Evolutionary conservation across 1,140 invertebrate genomes (phyloP).

Genomic region (Meloidogyne hapla): DNA sequence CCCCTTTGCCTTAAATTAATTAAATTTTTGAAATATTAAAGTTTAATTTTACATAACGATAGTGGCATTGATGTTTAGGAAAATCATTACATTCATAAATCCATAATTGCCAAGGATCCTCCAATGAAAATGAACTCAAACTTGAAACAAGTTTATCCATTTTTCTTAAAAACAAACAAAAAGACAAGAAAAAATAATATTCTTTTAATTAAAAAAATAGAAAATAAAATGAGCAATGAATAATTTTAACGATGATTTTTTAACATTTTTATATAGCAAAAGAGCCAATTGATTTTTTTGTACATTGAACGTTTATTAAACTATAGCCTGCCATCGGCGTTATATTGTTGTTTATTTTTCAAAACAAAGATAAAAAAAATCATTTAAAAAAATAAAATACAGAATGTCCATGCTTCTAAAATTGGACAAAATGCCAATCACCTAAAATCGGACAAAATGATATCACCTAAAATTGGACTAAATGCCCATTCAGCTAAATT

Average conservation of each 20-base stretch:
- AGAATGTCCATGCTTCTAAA: too few relatives aligned
- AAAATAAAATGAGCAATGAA: not conserved
- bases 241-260: not conserved
- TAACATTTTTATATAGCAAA: not conserved
- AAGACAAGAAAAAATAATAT: not conserved
- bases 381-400: too few relatives aligned
- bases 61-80: not conserved
- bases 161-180: not conserved
- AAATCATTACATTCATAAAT: not conserved
- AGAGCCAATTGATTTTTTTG: not conserved
- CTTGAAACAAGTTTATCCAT: not conserved
- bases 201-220: not conserved
- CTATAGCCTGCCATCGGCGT: too few relatives aligned
- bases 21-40: not conserved
- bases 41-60: not conserved
- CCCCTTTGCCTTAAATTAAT: not conserved
- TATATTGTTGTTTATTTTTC: too few relatives aligned
- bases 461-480: not conserved
- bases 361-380: too few relatives aligned
- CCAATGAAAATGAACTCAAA: not conserved
- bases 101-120: not conserved
- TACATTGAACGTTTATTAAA: too few relatives aligned
- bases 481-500: too few relatives aligned
- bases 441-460: too few relatives aligned
- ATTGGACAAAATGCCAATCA: not conserved